Evolutionary conservation across 2,888 invertebrate genomes (phyloP), one percentile per base, ranked within the genome.

Genomic region (Eumerus sabulonum): DNA sequence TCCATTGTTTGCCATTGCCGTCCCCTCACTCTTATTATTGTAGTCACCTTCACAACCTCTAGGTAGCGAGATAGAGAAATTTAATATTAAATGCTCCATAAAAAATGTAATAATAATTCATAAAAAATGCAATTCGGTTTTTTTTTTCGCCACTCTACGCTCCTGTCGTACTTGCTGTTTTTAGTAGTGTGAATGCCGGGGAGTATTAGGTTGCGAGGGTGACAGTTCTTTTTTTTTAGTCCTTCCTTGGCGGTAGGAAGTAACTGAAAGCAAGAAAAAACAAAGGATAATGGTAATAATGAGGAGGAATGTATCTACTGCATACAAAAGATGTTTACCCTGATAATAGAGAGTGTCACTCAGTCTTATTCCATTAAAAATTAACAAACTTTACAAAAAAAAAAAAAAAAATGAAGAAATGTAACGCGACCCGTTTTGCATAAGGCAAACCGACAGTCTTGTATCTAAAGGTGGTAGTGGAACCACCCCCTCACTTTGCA

Each of bases 81-180:
- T 73, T 91, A 91, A 91, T 91, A 91, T 91, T 83, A 83, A 83
- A 83, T 82, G 83, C 82, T 77, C 82, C 83, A 84, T 84, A 84
- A 84, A 82, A 66, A 81, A 56, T 79, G 83, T 83, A 84, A 84
- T 84, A 84, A 84, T 82, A 84, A 84, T 84, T 83, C 83, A 84
- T 84, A 83, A 83, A 83, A 83, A 83, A 82, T 83, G 83, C 83
- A 83, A 83, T 83, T 82, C 82, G 51, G 79, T 77, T 71, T 67
- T 74, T 56, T 66, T 67, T 63, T 71, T 57, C n/a, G n/a, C 27
- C 27, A 40, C 17, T 57, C 12, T 35, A 36, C 45, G 13, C 40
- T 35, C 12, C 19, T 16, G 18, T 64, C 38, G 42, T 63, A n/a
- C n/a, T n/a, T n/a, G n/a, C n/a, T 59, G 48, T 50, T 16, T 48